Evolutionary conservation across 2,888 invertebrate genomes (phyloP).

Genomic region (Cephus pulcher): DNA sequence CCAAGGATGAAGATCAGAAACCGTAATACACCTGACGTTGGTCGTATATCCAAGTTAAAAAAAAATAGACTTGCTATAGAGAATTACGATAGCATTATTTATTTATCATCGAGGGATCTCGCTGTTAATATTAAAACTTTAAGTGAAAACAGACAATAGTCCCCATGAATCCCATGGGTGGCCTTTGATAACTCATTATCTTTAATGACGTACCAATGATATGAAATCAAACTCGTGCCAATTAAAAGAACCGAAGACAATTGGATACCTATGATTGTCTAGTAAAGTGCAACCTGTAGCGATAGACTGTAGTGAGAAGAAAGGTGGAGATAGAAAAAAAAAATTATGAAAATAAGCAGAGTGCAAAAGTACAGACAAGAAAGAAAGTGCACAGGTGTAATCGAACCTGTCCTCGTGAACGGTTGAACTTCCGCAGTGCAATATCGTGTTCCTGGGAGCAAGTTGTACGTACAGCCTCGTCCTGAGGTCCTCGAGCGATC

Average conservation of each 20-base stretch:
- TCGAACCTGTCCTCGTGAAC: not conserved
- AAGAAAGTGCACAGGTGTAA: not conserved
- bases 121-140: not conserved
- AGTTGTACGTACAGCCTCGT: constrained; percentile 10
- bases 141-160: not conserved
- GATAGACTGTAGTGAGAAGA: not conserved
- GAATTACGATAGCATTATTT: not conserved
- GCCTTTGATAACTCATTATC: not conserved
- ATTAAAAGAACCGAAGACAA: not conserved
- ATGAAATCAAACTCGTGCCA: not conserved
- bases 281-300: not conserved
- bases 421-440: not conserved
- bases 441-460: not conserved
- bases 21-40: not conserved
- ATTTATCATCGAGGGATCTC: not conserved
- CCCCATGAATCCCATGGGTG: not conserved
- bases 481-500: constrained; percentile 18
- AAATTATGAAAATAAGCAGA: constrained; percentile 6
- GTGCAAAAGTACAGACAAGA: not conserved
- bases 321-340: not conserved
- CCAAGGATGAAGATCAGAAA: not conserved
- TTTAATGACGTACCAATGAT: not conserved
- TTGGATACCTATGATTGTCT: not conserved
- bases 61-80: not conserved
- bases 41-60: not conserved